phyloP scores from a whole-genome alignment of 2,888 invertebrate species.

The Dermolepida albohirtum region DNA sequence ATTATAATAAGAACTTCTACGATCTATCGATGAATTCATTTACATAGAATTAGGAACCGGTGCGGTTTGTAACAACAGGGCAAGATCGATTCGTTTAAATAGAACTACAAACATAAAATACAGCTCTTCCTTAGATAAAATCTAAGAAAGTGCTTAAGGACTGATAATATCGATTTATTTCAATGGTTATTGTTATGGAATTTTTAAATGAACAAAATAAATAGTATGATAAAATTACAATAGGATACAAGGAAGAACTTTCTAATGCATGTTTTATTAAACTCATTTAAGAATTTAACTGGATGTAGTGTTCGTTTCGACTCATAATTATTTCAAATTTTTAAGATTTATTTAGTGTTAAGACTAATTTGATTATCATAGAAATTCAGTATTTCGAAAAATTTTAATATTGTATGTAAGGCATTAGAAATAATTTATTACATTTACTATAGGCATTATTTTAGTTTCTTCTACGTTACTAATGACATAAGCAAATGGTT shows the following conservation, averaged over 20 bases:
- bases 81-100: constrained; percentile 18
- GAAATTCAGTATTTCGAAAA: background rate
- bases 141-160: constrained; percentile 2
- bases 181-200: constrained; percentile 28
- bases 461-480: too few relatives aligned
- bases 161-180: constrained; percentile 24
- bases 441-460: background rate
- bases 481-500: background rate
- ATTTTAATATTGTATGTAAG: background rate
- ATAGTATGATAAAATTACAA: constrained; percentile 4
- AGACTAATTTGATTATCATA: too few relatives aligned
- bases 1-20: constrained; percentile 27
- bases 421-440: background rate
- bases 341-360: background rate
- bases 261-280: background rate
- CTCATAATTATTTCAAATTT: background rate
- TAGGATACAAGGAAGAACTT: background rate
- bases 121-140: constrained; percentile 6
- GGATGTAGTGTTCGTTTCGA: too few relatives aligned
- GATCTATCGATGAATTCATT: constrained; percentile 28
- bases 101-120: constrained; percentile 14
- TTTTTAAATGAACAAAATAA: constrained; percentile 1
- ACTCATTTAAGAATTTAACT: too few relatives aligned
- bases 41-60: constrained; percentile 18
- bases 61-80: constrained; percentile 14